Percentiles rank a stretch among this genome's conserved stretches.
Conservation (phyloP, 2,888 invertebrate species). For the Marasmarcha lunaedactyla region DNA sequence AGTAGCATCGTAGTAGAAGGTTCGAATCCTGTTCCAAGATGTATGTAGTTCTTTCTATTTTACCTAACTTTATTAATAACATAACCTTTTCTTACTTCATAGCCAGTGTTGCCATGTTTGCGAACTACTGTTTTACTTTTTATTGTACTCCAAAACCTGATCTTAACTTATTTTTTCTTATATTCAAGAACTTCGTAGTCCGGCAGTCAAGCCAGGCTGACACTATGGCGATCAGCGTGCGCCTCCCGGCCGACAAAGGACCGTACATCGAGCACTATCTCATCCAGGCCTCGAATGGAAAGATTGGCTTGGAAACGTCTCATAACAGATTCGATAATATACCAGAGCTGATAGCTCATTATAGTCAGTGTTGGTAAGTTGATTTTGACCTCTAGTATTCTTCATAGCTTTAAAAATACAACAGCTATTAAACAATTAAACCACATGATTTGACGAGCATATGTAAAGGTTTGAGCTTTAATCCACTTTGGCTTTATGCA, state of each 20-base stretch:
- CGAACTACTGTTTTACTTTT: too few species aligned
- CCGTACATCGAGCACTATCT: conserved; percentile 97
- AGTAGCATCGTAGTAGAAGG: too few species aligned
- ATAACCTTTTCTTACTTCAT: too few species aligned
- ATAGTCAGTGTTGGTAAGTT: conserved; percentile 88
- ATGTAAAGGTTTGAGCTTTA: too few species aligned
- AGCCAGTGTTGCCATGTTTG: too few species aligned
- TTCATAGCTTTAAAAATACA: background rate
- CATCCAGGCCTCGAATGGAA: conserved; percentile 85
- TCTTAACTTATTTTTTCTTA: too few species aligned
- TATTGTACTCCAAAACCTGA: too few species aligned
- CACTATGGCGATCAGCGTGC: conserved; percentile 95
- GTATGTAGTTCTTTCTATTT: too few species aligned
- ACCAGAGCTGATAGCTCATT: conserved; percentile 92
- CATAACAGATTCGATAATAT: conserved; percentile 94
- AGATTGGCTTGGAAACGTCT: conserved; percentile 91
- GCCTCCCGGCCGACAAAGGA: conserved; percentile 86
- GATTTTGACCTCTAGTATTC: background rate
- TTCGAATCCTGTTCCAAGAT: too few species aligned
- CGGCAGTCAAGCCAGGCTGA: conserved; percentile 93
- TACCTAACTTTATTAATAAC: too few species aligned
- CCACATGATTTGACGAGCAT: background rate
- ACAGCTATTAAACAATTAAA: background rate
- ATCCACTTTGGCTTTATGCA: too few species aligned
- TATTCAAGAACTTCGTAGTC: conserved; percentile 87